These are phyloP conservation scores for Thymelicus sylvestris DNA, from an alignment of 2,888 invertebrate species.

Conservation along the genomic window DNA sequence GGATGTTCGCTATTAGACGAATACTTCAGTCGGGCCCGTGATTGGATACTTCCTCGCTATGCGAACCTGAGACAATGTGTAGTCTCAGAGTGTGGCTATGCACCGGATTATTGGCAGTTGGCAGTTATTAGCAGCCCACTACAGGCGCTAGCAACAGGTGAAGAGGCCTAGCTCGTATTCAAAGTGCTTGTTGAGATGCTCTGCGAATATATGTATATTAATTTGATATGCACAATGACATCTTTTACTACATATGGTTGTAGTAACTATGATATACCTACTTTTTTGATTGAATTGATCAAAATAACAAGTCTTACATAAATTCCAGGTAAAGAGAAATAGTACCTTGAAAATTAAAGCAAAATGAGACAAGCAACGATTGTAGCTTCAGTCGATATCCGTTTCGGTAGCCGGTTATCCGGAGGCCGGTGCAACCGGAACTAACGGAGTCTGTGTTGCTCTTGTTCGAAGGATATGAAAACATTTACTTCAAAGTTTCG, in stretches of 20 bases:
- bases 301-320: background rate
- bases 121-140: background rate
- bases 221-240: no score
- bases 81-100: constrained; percentile 12
- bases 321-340: background rate
- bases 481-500: background rate
- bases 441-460: background rate
- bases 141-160: background rate
- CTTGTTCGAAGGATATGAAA: background rate
- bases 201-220: background rate
- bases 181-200: background rate
- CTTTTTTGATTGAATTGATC: no score
- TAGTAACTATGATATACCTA: no score
- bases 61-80: constrained; percentile 49
- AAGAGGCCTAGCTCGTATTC: background rate
- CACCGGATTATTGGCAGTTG: constrained; percentile 8
- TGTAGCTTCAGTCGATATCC: constrained; percentile 1
- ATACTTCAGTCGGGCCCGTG: constrained; percentile 51
- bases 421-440: background rate
- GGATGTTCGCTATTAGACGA: constrained; percentile 41
- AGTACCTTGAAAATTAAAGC: background rate
- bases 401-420: background rate
- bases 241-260: no score
- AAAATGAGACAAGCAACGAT: background rate
- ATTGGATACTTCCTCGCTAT: constrained; percentile 66